Conservation (phyloP, 2,113 vertebrate species). For the Apaloderma vittatum region DNA sequence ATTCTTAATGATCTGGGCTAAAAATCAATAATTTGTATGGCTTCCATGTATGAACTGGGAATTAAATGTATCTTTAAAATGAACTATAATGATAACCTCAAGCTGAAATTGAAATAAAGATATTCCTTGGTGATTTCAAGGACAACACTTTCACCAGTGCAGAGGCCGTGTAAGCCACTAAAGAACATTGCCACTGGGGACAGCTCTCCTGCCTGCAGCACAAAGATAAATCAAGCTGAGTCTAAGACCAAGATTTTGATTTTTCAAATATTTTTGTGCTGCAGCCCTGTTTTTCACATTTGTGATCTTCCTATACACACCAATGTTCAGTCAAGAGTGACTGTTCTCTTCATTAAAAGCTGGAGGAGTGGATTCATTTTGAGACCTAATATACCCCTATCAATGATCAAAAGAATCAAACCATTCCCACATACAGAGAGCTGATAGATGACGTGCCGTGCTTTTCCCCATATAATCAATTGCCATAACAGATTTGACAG, state of each 20-base stretch:
- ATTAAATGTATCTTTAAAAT: conserved; percentile 50
- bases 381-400: neutral
- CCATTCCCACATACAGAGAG: conserved; percentile 22
- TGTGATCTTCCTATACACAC: neutral
- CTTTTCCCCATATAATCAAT: neutral
- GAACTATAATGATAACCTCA: conserved; percentile 68
- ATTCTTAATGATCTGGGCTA: conserved; percentile 61
- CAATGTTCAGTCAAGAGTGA: neutral
- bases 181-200: conserved; percentile 48
- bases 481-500: conserved; percentile 7
- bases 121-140: conserved; percentile 62
- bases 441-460: neutral
- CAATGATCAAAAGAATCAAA: conserved; percentile 53
- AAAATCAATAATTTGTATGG: conserved; percentile 71
- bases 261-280: conserved; percentile 43
- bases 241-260: conserved; percentile 28
- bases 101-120: conserved; percentile 70
- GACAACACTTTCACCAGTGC: conserved; percentile 59
- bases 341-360: conserved; percentile 24
- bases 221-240: conserved; percentile 52
- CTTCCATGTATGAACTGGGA: conserved; percentile 56
- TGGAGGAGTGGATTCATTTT: conserved; percentile 50
- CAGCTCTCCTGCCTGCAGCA: conserved; percentile 44
- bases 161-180: conserved; percentile 28
- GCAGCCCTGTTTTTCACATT: neutral